A percentile compares a stretch with the other conserved stretches of the same genome.
phyloP scores from a whole-genome alignment of 2,797 vertebrate species.

The Myotis findleyi region DNA sequence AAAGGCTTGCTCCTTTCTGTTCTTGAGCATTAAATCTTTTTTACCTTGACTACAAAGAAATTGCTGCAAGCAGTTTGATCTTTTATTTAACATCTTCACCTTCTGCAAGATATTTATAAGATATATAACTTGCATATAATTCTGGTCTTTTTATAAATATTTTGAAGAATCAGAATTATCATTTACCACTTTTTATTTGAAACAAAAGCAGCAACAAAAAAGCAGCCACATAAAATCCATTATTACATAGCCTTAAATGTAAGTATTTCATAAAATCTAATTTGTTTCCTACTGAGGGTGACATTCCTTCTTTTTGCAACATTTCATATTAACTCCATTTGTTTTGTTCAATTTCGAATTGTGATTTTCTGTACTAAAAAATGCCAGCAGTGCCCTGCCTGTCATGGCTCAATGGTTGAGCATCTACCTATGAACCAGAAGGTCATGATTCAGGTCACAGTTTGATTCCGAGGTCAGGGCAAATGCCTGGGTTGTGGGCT shows the following conservation, averaged over 20 bases:
- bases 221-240: not conserved
- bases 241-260: not conserved
- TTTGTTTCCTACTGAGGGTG: not conserved
- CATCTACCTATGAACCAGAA: no score
- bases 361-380: not conserved
- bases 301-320: not conserved
- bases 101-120: not conserved
- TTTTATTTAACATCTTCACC: not conserved
- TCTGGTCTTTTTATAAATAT: not conserved
- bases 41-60: not conserved
- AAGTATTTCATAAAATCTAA: not conserved
- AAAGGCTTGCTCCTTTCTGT: not conserved
- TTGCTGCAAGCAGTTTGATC: not conserved
- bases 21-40: not conserved
- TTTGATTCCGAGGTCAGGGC: no score
- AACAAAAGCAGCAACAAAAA: not conserved
- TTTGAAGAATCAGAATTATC: not conserved
- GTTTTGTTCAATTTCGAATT: not conserved
- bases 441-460: no score
- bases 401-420: no score
- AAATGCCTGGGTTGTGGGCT: no score
- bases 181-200: constrained; percentile 9
- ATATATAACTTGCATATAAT: not conserved
- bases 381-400: not conserved
- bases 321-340: not conserved